A percentile compares a stretch with the other conserved stretches of the same genome.
Conservation (phyloP, 64 coral and sea anemone genomes). For the Pocillopora damicornis region DNA sequence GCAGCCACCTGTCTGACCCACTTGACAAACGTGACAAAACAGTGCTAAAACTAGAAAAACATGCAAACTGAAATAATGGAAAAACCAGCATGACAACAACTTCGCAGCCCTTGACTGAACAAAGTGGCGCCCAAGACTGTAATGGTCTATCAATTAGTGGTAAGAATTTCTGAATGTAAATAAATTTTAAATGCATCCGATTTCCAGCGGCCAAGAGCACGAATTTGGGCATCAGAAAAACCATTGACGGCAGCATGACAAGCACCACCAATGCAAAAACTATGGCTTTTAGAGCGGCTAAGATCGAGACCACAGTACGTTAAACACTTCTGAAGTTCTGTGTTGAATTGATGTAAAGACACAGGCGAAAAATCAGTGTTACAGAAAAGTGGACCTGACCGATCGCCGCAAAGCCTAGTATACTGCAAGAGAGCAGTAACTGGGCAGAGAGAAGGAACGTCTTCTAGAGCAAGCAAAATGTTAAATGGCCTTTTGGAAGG, state of each 20-base stretch:
- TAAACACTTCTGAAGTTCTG: background rate
- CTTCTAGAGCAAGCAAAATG: background rate
- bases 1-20: too few relatives aligned
- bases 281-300: background rate
- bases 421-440: background rate
- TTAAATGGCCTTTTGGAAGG: background rate
- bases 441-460: background rate
- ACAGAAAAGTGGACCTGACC: conserved; percentile 9
- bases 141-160: background rate
- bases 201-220: conserved; percentile 20
- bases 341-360: conserved; percentile 1
- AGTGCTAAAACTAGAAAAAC: too few relatives aligned
- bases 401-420: background rate
- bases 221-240: conserved; percentile 19
- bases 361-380: background rate
- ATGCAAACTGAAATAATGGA: too few relatives aligned
- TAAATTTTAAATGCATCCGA: conserved; percentile 23
- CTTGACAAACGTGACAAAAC: too few relatives aligned
- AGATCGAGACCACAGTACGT: background rate
- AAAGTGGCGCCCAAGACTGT: too few relatives aligned
- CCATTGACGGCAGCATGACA: background rate
- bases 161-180: background rate
- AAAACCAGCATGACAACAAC: background rate
- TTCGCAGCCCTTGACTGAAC: conserved; percentile 7
- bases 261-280: conserved; percentile 3